Base-by-base conservation (phyloP, 2,888 invertebrate genomes). In the Trissolcus brochymenae region DNA sequence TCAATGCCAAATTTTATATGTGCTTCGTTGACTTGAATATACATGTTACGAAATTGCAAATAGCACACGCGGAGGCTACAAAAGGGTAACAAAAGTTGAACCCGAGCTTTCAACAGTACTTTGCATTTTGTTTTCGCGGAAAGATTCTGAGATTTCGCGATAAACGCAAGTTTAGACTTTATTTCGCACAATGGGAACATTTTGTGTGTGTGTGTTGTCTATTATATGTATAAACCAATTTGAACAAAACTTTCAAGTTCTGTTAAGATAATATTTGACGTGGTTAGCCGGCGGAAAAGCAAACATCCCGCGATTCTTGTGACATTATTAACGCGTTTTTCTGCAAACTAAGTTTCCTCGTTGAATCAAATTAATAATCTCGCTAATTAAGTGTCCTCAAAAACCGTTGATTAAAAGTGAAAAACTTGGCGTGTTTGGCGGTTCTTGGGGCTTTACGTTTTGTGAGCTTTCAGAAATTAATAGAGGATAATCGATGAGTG, bases 1-100 rank as follows among this genome's bases (percentile, higher is more conserved):
- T 77, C 80, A 78, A 79, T 83, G 84, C 84, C 85, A 85, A 85
- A 84, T 85, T 84, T 83, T 83, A n/a, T 80, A 79, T 81, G 79
- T 76, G 81, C 82, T 83, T 83, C 83, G 84, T 85, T 82, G 84
- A 82, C 83, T 84, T 76, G 53, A 66, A 61, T 54, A 56, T 68
- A 59, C 71, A 72, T 76, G 53, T 67, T 56, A 62, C 51, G 50
- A 59, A 68, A 51, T 56, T 50, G 21, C 41, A 40, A 53, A 40
- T 35, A 43, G 6, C 50, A 35, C 16, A 64, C 14, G 11, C 14
- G 11, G 9, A 49, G 53, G 57, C 53, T 21, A 59, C 41, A 46
- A 46, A 46, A 46, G 46, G 16, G 46, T 16, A 65, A 46, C 46
- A 17, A 17, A 46, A 35, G 35, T 35, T 35, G 9, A 35, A 35